These are phyloP conservation scores for Cartodere bifasciata DNA, from an alignment of 2,888 invertebrate species.

Conservation along the genomic window DNA sequence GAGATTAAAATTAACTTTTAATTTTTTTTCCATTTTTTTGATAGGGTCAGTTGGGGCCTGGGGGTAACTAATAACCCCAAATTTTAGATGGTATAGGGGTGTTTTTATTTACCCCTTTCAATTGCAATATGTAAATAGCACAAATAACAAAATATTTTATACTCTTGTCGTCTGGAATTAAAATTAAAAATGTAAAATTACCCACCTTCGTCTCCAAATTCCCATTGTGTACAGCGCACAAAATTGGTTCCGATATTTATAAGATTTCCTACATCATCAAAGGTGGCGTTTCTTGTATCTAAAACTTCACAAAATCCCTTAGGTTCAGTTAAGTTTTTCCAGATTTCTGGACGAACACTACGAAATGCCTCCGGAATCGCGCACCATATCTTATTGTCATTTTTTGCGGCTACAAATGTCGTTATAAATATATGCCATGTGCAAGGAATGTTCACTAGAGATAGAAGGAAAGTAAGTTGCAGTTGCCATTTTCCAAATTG, in stretches of 20 bases:
- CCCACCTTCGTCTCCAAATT: slow-evolving; percentile 30
- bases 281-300: slow-evolving; percentile 31
- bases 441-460: slow-evolving; percentile 66
- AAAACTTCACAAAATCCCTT: slow-evolving; percentile 42
- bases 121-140: no score
- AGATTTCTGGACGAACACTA: slow-evolving; percentile 40
- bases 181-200: no score
- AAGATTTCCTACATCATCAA: slow-evolving; percentile 21
- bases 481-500: slow-evolving; percentile 69
- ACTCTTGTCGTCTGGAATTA: no score
- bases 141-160: no score
- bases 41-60: no score
- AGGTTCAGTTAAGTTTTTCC: slow-evolving; percentile 58
- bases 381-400: slow-evolving; percentile 59
- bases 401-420: slow-evolving; percentile 60
- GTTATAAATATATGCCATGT: slow-evolving; percentile 70
- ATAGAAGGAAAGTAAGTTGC: slow-evolving; percentile 57
- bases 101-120: no score
- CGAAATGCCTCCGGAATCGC: slow-evolving; percentile 44
- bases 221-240: slow-evolving; percentile 28
- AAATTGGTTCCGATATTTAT: slow-evolving; percentile 14
- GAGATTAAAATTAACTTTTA: no score
- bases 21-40: no score
- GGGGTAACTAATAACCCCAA: no score
- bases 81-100: no score